These are phyloP conservation scores for Microctonus hyperodae DNA, from an alignment of 2,888 invertebrate species.

Conservation along the genomic window DNA sequence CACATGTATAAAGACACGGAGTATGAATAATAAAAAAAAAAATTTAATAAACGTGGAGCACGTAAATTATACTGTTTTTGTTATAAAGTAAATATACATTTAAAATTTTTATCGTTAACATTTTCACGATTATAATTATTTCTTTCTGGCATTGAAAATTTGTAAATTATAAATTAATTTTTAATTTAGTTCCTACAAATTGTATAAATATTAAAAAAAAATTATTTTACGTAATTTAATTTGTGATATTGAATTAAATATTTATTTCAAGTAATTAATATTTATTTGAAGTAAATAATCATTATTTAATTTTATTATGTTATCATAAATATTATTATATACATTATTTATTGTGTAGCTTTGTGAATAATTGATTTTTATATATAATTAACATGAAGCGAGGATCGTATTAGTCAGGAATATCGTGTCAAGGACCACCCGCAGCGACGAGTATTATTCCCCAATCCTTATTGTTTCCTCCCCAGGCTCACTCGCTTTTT, in stretches of 20 bases:
- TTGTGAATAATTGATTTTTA: conserved; percentile 58
- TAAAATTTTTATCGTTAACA: too few species aligned
- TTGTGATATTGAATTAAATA: neutral
- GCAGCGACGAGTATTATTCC: conserved; percentile 45
- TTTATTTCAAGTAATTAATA: too few species aligned
- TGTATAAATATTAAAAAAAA: neutral
- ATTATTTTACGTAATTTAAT: too few species aligned
- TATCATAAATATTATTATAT: too few species aligned
- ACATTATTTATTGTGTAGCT: neutral
- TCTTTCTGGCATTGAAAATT: neutral
- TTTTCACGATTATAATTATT: conserved; percentile 26
- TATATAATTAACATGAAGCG: conserved; percentile 48
- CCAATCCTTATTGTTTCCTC: conserved; percentile 45
- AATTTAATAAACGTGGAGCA: neutral
- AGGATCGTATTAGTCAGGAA: conserved; percentile 47
- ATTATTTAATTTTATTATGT: too few species aligned
- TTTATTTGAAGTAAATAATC: too few species aligned
- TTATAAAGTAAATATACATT: conserved; percentile 27
- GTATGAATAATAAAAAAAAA: too few species aligned
- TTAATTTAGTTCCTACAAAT: neutral
- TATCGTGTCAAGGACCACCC: conserved; percentile 62
- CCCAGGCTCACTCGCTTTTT: conserved; percentile 20
- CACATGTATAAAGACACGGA: too few species aligned
- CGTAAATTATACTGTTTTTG: conserved; percentile 13
- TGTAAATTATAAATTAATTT: neutral